These are phyloP conservation scores for Ceraclea dissimilis DNA, from an alignment of 2,888 invertebrate species.

Conservation along the genomic window DNA sequence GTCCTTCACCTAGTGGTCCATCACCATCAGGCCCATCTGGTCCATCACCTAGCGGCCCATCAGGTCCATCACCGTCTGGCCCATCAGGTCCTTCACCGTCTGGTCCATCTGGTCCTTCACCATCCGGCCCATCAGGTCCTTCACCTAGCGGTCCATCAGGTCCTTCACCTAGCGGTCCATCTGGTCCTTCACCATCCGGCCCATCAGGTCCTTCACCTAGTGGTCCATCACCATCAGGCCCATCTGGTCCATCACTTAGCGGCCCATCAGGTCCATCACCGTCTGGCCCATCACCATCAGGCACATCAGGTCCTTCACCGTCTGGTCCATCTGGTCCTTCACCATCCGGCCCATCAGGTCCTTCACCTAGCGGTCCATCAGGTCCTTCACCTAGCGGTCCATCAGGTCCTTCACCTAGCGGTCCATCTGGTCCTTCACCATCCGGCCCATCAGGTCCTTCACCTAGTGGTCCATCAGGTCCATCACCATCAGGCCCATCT, in stretches of 20 bases:
- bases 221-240: background rate
- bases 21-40: no score
- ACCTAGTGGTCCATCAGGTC: background rate
- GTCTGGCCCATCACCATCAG: background rate
- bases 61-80: background rate
- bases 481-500: background rate
- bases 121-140: background rate
- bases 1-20: background rate
- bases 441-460: background rate
- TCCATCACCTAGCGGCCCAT: background rate
- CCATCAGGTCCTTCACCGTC: background rate
- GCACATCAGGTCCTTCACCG: background rate
- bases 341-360: background rate
- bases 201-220: background rate
- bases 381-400: background rate
- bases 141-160: background rate
- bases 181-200: background rate
- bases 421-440: background rate
- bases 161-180: background rate
- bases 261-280: background rate
- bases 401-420: background rate
- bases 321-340: background rate
- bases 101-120: no score
- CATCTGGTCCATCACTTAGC: background rate
- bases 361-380: background rate